Percentiles rank a stretch among this genome's conserved stretches.
Conservation (phyloP, 2,888 invertebrate species). For the Synergus gifuensis region DNA sequence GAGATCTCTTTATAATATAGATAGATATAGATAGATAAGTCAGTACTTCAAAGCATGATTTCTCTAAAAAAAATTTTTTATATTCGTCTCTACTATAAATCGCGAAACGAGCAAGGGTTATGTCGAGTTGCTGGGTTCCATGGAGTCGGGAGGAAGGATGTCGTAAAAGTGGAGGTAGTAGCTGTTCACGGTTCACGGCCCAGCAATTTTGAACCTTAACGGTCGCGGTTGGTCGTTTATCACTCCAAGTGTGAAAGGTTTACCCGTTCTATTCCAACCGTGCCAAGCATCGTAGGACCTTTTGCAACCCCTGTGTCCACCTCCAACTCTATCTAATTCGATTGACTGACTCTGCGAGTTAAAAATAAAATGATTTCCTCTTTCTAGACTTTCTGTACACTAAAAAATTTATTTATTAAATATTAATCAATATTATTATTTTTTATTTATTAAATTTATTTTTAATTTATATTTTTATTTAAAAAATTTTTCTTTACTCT, state of each 20-base stretch:
- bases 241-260: conserved; percentile 68
- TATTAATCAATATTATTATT: too few relatives aligned
- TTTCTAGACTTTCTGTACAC: not conserved
- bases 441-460: too few relatives aligned
- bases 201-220: conserved; percentile 61
- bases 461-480: too few relatives aligned
- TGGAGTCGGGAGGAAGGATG: conserved; percentile 54
- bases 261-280: conserved; percentile 25
- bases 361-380: not conserved
- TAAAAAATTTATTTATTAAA: too few relatives aligned
- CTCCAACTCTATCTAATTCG: not conserved
- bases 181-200: conserved; percentile 63
- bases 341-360: not conserved
- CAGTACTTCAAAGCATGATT: too few relatives aligned
- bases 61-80: not conserved
- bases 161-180: conserved; percentile 59
- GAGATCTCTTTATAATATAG: too few relatives aligned
- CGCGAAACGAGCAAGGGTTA: not conserved
- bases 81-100: conserved; percentile 6
- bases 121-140: conserved; percentile 23
- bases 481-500: too few relatives aligned
- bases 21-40: too few relatives aligned
- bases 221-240: conserved; percentile 65
- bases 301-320: not conserved
- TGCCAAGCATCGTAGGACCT: conserved; percentile 15